phyloP scores from a whole-genome alignment of 1,140 invertebrate genomes.

The Lordiphosa clarofinis region DNA sequence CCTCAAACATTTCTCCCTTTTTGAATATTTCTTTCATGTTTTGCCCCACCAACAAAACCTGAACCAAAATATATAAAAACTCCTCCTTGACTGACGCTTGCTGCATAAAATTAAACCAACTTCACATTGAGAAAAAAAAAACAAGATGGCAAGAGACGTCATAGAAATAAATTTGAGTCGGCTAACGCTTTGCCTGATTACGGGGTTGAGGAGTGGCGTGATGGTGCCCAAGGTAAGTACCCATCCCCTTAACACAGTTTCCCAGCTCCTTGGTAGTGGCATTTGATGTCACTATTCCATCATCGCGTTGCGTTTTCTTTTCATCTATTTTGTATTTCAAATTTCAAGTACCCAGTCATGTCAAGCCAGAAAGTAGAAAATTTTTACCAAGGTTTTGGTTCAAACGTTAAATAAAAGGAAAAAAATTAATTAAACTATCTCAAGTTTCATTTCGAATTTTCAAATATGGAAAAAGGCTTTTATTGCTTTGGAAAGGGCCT shows the following conservation, averaged over 20 bases:
- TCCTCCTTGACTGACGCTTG: constrained; percentile 55
- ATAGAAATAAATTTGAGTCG: constrained; percentile 79
- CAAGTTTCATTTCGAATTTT: constrained; percentile 8
- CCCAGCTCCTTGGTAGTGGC: constrained; percentile 33
- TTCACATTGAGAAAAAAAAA: constrained; percentile 44
- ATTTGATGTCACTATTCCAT: constrained; percentile 43
- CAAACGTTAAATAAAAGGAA: constrained; percentile 37
- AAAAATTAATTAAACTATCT: constrained; percentile 64
- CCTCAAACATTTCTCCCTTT: constrained; percentile 31
- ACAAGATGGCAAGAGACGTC: constrained; percentile 78
- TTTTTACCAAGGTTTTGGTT: constrained; percentile 45
- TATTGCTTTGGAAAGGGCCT: constrained; percentile 16
- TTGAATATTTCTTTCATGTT: constrained; percentile 66
- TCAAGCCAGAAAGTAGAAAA: constrained; percentile 19
- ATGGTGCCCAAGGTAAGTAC: constrained; percentile 79
- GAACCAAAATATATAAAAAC: constrained; percentile 26
- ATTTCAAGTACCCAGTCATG: constrained; percentile 52
- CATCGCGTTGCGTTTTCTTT: constrained; percentile 52
- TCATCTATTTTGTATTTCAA: constrained; percentile 46
- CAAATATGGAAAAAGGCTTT: constrained; percentile 29
- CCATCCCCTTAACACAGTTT: neutral
- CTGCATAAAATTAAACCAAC: constrained; percentile 67
- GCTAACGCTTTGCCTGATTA: constrained; percentile 79
- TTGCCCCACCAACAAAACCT: constrained; percentile 36
- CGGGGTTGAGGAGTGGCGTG: constrained; percentile 79